Evolutionary conservation across 2,888 invertebrate species (phyloP), one percentile per base, ranked within the genome.

Genomic region (Aspidiotus destructor): DNA sequence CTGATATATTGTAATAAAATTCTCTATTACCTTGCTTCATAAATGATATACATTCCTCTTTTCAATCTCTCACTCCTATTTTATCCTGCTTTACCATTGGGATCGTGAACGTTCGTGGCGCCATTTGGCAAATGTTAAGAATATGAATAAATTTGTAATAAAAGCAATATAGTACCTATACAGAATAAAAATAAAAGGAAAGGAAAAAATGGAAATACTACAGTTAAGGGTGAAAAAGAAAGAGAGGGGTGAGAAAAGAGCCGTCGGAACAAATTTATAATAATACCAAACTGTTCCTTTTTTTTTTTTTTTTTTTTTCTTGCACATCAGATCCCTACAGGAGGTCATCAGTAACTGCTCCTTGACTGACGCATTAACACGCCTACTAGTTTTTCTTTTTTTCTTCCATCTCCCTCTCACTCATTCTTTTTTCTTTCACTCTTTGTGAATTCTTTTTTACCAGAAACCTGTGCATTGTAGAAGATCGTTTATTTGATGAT

Each of bases 331-430:
- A 67, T 67, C 67, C 67, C 67, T 67, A 15, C 67, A 58, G 67
- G 67, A 67, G 67, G 67, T 67, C 67, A 67, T 67, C 67, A 44
- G 67, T 67, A 67, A 28, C 67, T 57, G 67, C 67, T 58, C 67
- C 60, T 67, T 67, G 67, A 67, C 67, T 58, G 67, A 67, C 60
- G 58, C 67, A 58, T 52, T 67, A 67, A 67, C 60, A 67, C 67
- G 67, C 67, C 67, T 60, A 41, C 67, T 67, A 55, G 67, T 67
- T 67, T 58, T 67, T 40, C 40, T 58, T 17, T 58, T 40, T 16
- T 40, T 58, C 10, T 28, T 11, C 13, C 40, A 17, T 58, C 13
- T 58, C 13, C 1, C 40, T 13, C 40, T 40, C 52, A 3, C 52
- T 52, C 52, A 52, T 52, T 13, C 13, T 52, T 13, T 52, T 52